Evolutionary conservation across 2,113 vertebrate genomes (phyloP).

Genomic region (Pseudorhombus dupliciocellatus): DNA sequence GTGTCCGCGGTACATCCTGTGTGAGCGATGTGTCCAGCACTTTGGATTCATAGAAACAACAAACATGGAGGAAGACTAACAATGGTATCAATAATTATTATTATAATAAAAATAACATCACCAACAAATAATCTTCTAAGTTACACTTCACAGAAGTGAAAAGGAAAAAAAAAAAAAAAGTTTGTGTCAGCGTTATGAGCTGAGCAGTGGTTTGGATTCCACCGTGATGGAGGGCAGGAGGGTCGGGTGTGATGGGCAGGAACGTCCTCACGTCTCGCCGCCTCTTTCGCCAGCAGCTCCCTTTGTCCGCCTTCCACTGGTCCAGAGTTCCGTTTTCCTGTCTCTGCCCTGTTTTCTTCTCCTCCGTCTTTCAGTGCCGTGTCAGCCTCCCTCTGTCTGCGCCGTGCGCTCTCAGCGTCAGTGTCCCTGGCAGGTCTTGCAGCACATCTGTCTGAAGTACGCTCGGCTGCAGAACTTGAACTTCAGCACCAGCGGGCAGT

Average conservation of each 20-base stretch:
- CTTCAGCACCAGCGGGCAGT: constrained; percentile 98
- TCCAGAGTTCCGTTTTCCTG: constrained; percentile 32
- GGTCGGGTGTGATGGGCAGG: constrained; percentile 78
- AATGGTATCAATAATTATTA: constrained; percentile 79
- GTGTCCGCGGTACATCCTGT: constrained; percentile 83
- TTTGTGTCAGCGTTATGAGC: constrained; percentile 88
- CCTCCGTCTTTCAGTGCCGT: constrained; percentile 46
- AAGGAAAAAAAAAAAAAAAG: constrained; percentile 82
- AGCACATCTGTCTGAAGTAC: constrained; percentile 99
- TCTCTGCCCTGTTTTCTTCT: constrained; percentile 29
- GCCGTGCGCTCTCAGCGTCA: constrained; percentile 79
- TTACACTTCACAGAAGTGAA: constrained; percentile 99
- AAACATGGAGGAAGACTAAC: constrained; percentile 74
- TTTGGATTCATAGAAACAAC: constrained; percentile 83
- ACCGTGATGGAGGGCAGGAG: constrained; percentile 83
- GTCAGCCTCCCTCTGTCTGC: constrained; percentile 65
- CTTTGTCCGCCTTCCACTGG: constrained; percentile 15
- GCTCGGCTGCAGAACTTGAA: constrained; percentile 99
- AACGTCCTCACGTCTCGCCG: constrained; percentile 33
- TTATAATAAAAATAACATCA: constrained; percentile 85
- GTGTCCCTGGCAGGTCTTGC: constrained; percentile 99
- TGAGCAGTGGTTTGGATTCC: constrained; percentile 97
- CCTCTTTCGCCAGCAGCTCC: constrained; percentile 35
- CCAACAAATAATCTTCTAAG: constrained; percentile 78
- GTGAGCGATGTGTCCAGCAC: constrained; percentile 93